Conservation (phyloP, 2,113 vertebrate species). For the Orycteropus afer region DNA sequence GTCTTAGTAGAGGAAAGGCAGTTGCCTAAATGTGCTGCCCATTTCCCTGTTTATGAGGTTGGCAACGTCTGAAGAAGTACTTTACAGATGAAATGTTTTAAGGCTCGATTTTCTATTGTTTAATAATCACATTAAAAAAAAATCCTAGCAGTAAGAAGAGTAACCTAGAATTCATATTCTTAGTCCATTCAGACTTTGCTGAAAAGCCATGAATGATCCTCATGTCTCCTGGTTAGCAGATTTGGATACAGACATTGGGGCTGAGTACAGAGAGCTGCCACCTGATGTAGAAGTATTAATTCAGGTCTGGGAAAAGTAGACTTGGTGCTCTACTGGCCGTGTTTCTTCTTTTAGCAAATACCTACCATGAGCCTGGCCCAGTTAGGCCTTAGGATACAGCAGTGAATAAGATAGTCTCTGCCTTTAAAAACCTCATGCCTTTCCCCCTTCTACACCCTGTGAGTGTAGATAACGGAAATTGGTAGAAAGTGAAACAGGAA, state of each 20-base stretch:
- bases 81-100: not conserved
- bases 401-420: not conserved
- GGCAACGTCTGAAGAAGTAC: not conserved
- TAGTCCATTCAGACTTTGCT: not conserved
- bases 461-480: slow-evolving; percentile 36
- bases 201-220: not conserved
- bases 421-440: not conserved
- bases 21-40: too few species aligned
- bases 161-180: not conserved
- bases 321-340: not conserved
- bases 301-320: not conserved
- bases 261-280: not conserved
- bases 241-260: not conserved
- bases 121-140: not conserved
- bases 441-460: not conserved
- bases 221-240: not conserved
- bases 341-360: not conserved
- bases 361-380: not conserved
- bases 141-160: not conserved
- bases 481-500: slow-evolving; percentile 65
- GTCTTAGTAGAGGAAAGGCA: not conserved
- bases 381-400: not conserved
- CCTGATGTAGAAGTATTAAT: not conserved
- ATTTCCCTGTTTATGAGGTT: not conserved
- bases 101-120: not conserved